A percentile compares a stretch with the other conserved stretches of the same genome.
These are phyloP conservation scores for Varecia variegata DNA, from an alignment of 2,797 vertebrate genomes.

Conservation along the genomic window DNA sequence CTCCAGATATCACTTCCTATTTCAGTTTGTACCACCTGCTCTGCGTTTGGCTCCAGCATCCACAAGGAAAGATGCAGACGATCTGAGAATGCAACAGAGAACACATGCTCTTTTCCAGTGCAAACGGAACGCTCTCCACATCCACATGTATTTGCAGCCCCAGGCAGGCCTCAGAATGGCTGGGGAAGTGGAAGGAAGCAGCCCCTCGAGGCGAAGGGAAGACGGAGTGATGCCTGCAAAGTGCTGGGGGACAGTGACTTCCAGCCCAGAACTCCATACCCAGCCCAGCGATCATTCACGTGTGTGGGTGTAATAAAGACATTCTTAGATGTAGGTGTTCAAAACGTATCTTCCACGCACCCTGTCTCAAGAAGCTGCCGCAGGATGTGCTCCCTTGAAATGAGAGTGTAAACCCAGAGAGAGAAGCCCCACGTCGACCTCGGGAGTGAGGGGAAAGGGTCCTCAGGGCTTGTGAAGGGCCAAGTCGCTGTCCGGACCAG, in stretches of 20 bases:
- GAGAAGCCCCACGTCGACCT: background rate
- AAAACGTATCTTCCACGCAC: rapidly evolving
- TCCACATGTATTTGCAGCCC: background rate
- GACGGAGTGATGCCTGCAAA: rapidly evolving
- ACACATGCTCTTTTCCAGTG: background rate
- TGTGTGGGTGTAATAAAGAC: rapidly evolving
- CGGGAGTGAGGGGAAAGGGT: background rate
- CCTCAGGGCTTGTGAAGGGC: background rate
- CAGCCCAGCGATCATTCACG: background rate
- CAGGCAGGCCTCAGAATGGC: background rate
- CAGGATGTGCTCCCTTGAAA: background rate
- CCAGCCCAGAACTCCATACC: too few species aligned
- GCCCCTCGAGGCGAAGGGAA: background rate
- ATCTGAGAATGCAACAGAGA: rapidly evolving
- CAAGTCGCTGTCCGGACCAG: too few species aligned
- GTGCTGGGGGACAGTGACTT: background rate
- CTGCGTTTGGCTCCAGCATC: background rate
- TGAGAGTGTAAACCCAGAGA: background rate
- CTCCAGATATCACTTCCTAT: background rate
- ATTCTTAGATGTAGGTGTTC: rapidly evolving
- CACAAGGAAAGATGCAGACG: background rate
- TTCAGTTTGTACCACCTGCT: background rate
- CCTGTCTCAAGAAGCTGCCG: background rate
- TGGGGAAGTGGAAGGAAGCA: too few species aligned
- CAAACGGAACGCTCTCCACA: background rate